Conservation (phyloP, 2,888 invertebrate species). For the Lycocerus yunnanus region DNA sequence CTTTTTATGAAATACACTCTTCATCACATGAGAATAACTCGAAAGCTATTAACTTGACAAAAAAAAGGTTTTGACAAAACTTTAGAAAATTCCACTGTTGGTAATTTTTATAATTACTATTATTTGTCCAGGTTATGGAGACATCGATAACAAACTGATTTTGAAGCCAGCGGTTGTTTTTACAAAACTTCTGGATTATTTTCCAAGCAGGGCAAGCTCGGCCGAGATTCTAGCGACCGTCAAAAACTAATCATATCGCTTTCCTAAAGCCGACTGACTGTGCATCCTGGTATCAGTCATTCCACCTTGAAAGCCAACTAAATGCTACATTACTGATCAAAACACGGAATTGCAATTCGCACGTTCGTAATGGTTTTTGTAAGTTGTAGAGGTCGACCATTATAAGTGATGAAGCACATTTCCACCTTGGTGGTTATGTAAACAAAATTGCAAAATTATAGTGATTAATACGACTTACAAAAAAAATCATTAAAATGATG, state of each 20-base stretch:
- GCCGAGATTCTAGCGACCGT: background rate
- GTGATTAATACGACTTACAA: background rate
- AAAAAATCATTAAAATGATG: background rate
- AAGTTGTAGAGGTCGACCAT: background rate
- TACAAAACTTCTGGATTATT: no score
- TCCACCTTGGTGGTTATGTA: background rate
- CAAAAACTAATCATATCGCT: no score
- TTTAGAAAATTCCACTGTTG: no score
- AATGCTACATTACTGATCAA: background rate
- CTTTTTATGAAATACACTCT: no score
- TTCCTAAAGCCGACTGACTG: background rate
- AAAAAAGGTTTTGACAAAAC: no score
- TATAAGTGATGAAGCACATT: background rate
- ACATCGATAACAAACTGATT: no score
- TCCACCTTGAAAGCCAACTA: background rate
- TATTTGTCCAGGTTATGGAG: no score
- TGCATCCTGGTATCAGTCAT: background rate
- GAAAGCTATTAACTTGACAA: no score
- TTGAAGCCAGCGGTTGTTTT: no score
- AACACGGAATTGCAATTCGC: background rate
- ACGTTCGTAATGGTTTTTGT: background rate
- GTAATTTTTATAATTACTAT: no score
- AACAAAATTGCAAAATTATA: background rate
- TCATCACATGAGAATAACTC: no score
- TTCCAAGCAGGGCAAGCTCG: no score